Percentiles rank a stretch among this genome's conserved stretches.
Conservation (phyloP, 30 jellyfish, hydroid and myxozoan species). For the Euphysa ruthae region DNA sequence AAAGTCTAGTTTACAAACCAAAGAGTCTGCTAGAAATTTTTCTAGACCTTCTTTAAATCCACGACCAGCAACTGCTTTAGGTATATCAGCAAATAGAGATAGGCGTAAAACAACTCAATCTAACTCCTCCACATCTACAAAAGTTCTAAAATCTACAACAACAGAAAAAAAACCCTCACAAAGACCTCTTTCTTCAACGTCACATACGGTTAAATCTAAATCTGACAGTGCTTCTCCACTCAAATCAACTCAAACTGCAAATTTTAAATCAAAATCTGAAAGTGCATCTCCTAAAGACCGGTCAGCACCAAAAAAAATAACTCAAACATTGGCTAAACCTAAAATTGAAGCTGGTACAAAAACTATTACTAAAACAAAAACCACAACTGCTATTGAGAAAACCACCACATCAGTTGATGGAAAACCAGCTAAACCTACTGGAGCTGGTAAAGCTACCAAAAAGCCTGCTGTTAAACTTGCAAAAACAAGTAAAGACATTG, state of each 20-base stretch:
- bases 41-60: conserved; percentile 23
- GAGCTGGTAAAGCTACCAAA: conserved; percentile 3
- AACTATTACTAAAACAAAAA: neutral
- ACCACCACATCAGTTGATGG: neutral
- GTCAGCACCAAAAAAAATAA: conserved; percentile 1
- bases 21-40: neutral
- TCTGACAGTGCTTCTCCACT: neutral
- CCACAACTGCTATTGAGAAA: neutral
- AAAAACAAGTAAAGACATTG: neutral
- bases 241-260: neutral
- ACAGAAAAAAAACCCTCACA: neutral
- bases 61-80: conserved; percentile 29
- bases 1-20: neutral
- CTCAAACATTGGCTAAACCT: neutral
- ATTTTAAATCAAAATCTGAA: neutral
- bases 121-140: neutral
- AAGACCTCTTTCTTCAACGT: neutral
- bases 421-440: neutral
- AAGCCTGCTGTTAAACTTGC: neutral
- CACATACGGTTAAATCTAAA: conserved; percentile 2
- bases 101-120: conserved; percentile 16
- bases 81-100: conserved; percentile 16
- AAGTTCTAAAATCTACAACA: neutral
- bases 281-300: neutral
- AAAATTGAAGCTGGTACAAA: neutral